Base-by-base conservation (phyloP, 2,888 invertebrate species). In the Enoplolaimus lenunculus region DNA sequence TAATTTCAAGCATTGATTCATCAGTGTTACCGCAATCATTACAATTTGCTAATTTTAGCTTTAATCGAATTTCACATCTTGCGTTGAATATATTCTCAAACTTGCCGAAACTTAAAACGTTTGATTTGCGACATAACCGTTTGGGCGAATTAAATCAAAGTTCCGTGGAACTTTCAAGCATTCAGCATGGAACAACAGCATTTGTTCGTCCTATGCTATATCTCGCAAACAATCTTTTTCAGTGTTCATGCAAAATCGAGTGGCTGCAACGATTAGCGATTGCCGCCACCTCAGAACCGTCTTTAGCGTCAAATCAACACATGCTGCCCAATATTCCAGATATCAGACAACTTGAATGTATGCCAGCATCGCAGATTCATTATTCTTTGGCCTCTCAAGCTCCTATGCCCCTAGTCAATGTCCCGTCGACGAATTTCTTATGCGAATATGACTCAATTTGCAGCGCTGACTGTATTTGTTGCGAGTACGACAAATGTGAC, bases 401-500 rank as follows among this genome's bases (percentile, higher is more conserved):
- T 89, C 77, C 89, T 89, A 68, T 89, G 90, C 80, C 34, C 2
- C 59, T 71, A 1, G 1, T 26, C 1, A 7, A 34, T 1, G n/a
- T 70, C 16, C 21, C 3, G 21, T 1, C 1, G 1, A 2, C 21
- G 7, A n/a, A 90, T 82, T 90, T 90, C 82, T 84, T 91, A 75
- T 91, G 90, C 82, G 88, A 88, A 80, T 91, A 91, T 81, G 87
- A 89, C 73, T 86, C 88, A 74, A 89, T 90, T 79, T 92, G 91
- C 81, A 90, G 90, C 80, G 89, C 90, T 2, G 82, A 89, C 74
- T 92, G 91, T 80, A 89, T 90, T 79, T 92, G 91, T 79, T 92
- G 91, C 81, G 90, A 91, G 81, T 92, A 90, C 80, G 90, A 90
- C 78, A 90, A 90, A 45, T 92, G 91, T 81, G 91, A 92, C 82